Conservation (phyloP, 2,113 vertebrate genomes). For the Chrysemys picta region DNA sequence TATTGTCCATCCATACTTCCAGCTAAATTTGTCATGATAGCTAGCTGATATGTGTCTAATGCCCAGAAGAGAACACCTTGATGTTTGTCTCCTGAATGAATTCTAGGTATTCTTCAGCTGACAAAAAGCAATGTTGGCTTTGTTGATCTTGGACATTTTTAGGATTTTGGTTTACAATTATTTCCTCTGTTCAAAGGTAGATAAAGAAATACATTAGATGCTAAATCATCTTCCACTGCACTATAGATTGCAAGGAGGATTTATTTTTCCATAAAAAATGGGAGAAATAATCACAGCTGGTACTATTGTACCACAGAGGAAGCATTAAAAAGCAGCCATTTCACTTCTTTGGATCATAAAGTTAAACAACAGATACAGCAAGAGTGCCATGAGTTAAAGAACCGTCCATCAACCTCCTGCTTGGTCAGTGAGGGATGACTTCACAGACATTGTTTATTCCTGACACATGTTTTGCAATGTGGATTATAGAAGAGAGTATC, state of each 20-base stretch:
- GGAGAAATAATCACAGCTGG: neutral
- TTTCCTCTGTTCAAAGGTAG: neutral
- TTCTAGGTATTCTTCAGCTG: neutral
- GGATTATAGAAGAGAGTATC: fast-evolving
- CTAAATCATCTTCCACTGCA: neutral
- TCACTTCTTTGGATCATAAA: fast-evolving
- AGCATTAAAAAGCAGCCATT: neutral
- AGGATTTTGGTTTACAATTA: neutral
- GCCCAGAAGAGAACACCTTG: fast-evolving
- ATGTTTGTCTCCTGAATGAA: fast-evolving
- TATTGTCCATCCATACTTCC: neutral
- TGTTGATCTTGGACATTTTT: neutral
- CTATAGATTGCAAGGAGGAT: neutral
- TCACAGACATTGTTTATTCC: neutral
- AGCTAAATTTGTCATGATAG: fast-evolving
- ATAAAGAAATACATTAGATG: neutral
- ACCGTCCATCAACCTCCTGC: neutral
- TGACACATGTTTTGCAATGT: neutral
- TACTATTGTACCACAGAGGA: neutral
- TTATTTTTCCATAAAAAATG: fast-evolving
- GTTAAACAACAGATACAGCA: fast-evolving
- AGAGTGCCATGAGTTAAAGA: fast-evolving
- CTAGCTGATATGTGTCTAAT: fast-evolving
- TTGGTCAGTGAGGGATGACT: neutral
- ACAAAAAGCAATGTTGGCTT: neutral